Base-by-base conservation (phyloP, 2,113 vertebrate genomes). In the Tricholaema leucomelas region DNA sequence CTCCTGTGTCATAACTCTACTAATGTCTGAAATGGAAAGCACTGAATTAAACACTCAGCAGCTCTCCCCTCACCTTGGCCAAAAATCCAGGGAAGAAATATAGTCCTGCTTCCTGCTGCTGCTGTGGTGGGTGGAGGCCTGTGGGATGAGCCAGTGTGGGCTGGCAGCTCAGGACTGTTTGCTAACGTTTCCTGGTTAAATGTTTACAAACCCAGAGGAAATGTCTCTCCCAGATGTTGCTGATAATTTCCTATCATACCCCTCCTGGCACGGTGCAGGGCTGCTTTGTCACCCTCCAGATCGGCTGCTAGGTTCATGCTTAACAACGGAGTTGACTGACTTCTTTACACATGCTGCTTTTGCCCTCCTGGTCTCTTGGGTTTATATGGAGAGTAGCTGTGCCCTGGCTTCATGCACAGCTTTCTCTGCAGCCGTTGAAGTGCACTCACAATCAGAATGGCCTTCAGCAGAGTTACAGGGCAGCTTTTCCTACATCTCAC, bases 1-100 rank as follows among this genome's bases (percentile, higher is more conserved):
- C 88, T 94, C 88, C 89, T 89, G 56, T 46, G 15, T 85, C 50
- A 30, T 96, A 96, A 95, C 93, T 96, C 95, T 8, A 7, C 90
- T 78, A 88, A 83, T 85, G 94, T 44, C 88, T 4, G 0, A 94
- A 95, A 96, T 87, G 56, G 79, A 95, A 96, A 92, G 83, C 79
- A 72, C 60, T 38, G 69, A 90, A 95, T 93, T 94, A 94, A 76
- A 93, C 54, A 78, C 64, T 83, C 84, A 74, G 70, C 70, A 74
- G 61, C 77, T 91, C 73, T 81, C 46, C 36, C 73, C 61, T 23
- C 0, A 0, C 74, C 48, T 94, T 52, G 71, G 91, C 86, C 76
- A 90, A 92, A 96, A 95, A 73, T 12, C 60, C 52, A 44, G n/a
- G 25, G 85, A 77, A 84, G 91, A 92, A 94, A 87, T 82, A 80